phyloP scores from a whole-genome alignment of 2,797 vertebrate species.

The Sphenodon punctatus region DNA sequence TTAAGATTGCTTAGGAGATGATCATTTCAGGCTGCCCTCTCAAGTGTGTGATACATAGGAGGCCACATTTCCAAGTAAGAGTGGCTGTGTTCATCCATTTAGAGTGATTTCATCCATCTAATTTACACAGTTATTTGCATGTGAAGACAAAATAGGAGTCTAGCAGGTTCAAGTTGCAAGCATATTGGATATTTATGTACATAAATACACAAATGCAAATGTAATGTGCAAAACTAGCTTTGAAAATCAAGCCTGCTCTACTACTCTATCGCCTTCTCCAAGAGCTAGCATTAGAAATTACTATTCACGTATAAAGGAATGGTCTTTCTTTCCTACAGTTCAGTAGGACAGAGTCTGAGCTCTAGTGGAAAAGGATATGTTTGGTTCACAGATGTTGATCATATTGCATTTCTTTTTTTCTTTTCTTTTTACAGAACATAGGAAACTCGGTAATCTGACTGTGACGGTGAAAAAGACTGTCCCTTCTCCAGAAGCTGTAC shows the following conservation, averaged over 20 bases:
- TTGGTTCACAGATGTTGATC: background rate
- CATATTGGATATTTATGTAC: background rate
- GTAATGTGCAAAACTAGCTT: background rate
- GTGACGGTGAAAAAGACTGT: constrained; percentile 94
- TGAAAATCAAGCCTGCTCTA: background rate
- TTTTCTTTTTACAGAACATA: constrained; percentile 83
- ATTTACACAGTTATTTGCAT: too few species aligned
- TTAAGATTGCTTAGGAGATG: too few species aligned
- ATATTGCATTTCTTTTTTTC: background rate
- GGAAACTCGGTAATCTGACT: constrained; percentile 96
- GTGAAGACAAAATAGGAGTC: background rate
- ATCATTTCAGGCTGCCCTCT: too few species aligned
- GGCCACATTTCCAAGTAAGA: too few species aligned
- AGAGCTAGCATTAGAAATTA: background rate
- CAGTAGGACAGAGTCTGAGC: background rate
- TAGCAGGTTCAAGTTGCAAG: background rate
- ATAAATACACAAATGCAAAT: background rate
- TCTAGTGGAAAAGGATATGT: background rate
- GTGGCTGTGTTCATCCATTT: too few species aligned
- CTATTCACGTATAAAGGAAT: background rate
- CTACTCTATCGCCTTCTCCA: background rate
- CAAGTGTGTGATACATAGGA: too few species aligned
- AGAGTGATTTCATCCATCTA: too few species aligned
- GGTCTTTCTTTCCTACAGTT: background rate
- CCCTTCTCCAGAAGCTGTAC: constrained; percentile 91